A percentile compares a stretch with the other conserved stretches of the same genome.
These are phyloP conservation scores for Adela reaumurella DNA, from an alignment of 2,888 invertebrate genomes.

Conservation along the genomic window DNA sequence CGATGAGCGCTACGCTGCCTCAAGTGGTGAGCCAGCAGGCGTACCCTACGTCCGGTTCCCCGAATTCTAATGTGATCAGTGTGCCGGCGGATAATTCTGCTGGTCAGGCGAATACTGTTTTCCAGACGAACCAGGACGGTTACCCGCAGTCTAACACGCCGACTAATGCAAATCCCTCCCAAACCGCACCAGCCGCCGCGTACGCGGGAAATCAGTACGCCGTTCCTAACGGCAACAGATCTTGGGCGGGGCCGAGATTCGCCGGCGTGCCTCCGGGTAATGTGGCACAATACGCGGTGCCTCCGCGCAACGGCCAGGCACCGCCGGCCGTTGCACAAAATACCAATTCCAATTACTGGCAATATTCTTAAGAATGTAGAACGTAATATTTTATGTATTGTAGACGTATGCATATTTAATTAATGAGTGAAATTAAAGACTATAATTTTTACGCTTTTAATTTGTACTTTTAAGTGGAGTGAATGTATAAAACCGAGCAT, in stretches of 20 bases:
- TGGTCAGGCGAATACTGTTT: not conserved
- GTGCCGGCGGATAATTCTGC: not conserved
- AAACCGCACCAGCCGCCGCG: not conserved
- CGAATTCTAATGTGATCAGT: not conserved
- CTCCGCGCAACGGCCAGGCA: constrained; percentile 21
- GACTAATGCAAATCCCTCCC: not conserved
- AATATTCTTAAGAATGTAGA: constrained; percentile 9
- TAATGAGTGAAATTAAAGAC: no score
- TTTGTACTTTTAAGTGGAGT: no score
- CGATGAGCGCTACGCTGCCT: not conserved
- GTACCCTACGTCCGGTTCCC: not conserved
- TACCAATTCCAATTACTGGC: constrained; percentile 45
- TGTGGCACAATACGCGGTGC: constrained; percentile 14
- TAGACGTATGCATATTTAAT: not conserved
- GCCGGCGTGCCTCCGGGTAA: not conserved
- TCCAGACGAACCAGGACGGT: not conserved
- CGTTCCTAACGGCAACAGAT: not conserved
- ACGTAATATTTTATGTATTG: not conserved
- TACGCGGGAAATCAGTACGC: not conserved
- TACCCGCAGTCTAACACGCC: not conserved
- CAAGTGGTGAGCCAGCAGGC: not conserved
- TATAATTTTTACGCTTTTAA: no score
- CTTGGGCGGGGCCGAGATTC: not conserved
- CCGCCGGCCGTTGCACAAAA: constrained; percentile 33
- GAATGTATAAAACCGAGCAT: no score